These are phyloP conservation scores for Nannospalax galili DNA, from an alignment of 2,113 vertebrate genomes.

Conservation along the genomic window DNA sequence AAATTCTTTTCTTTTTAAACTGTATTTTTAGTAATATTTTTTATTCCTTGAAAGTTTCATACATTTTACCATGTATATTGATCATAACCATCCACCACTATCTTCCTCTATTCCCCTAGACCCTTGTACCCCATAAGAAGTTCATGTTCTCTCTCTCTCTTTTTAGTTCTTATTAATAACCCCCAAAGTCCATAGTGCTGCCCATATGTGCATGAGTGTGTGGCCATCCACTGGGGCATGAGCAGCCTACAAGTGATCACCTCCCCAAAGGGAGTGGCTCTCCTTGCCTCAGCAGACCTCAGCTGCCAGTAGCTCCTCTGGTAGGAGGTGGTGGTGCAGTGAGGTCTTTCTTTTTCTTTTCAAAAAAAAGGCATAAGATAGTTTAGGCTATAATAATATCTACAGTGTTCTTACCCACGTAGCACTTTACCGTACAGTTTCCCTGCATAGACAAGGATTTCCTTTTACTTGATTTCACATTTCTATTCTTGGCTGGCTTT, in stretches of 20 bases:
- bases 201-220: not conserved
- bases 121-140: not conserved
- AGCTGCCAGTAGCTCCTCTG: too few species aligned
- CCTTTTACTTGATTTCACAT: not conserved
- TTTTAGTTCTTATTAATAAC: not conserved
- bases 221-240: not conserved
- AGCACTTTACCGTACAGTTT: not conserved
- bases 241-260: not conserved
- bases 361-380: not conserved
- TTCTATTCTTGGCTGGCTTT: slow-evolving; percentile 21
- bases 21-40: too few species aligned
- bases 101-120: not conserved
- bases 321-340: too few species aligned
- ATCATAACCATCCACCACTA: not conserved
- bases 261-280: not conserved
- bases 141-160: not conserved
- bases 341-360: too few species aligned
- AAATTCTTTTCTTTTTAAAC: not conserved
- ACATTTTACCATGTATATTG: not conserved
- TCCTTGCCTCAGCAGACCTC: not conserved
- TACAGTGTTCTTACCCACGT: not conserved
- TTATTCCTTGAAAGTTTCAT: not conserved
- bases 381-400: not conserved
- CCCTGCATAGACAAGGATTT: not conserved
- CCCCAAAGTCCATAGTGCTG: not conserved